Evolutionary conservation across 1,140 invertebrate species (phyloP).

Genomic region (Euwallacea fornicatus): DNA sequence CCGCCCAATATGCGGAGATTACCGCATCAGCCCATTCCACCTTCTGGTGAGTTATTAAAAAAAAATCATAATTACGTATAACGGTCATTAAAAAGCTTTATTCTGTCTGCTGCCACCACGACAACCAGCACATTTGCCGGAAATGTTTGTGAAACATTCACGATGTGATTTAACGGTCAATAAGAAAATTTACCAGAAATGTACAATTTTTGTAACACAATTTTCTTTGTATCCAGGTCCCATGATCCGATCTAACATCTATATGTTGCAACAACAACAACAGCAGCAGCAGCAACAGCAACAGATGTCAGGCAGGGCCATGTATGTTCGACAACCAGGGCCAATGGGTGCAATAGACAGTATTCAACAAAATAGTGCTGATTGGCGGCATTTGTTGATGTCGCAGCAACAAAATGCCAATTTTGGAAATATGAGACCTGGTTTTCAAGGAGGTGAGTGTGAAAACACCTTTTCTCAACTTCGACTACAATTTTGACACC

Average conservation of each 20-base stretch:
- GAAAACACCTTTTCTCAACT: no score
- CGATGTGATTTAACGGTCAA: no score
- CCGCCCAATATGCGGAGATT: slow-evolving; percentile 62
- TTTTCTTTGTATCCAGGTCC: slow-evolving; percentile 56
- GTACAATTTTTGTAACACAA: not conserved
- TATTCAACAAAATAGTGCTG: slow-evolving; percentile 52
- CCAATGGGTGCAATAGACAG: slow-evolving; percentile 46
- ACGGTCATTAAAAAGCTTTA: no score
- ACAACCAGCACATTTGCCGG: no score
- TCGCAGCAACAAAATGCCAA: slow-evolving; percentile 62
- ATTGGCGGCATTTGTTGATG: slow-evolving; percentile 74
- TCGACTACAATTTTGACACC: not conserved
- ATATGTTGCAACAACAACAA: slow-evolving; percentile 56
- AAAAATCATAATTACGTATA: not conserved
- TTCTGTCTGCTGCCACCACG: no score
- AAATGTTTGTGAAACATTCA: no score
- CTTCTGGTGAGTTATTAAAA: slow-evolving; percentile 57
- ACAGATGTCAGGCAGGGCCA: slow-evolving; percentile 55
- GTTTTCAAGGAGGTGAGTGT: slow-evolving; percentile 57
- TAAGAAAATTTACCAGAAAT: not conserved
- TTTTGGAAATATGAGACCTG: slow-evolving; percentile 63
- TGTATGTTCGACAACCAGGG: slow-evolving; percentile 52
- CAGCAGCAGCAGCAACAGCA: slow-evolving; percentile 52
- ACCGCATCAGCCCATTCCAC: slow-evolving; percentile 68
- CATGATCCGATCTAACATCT: slow-evolving; percentile 65